A percentile compares a stretch with the other conserved stretches of the same genome.
Evolutionary conservation across 2,888 invertebrate species (phyloP).

Genomic region (Branchinecta sandiegonensis): DNA sequence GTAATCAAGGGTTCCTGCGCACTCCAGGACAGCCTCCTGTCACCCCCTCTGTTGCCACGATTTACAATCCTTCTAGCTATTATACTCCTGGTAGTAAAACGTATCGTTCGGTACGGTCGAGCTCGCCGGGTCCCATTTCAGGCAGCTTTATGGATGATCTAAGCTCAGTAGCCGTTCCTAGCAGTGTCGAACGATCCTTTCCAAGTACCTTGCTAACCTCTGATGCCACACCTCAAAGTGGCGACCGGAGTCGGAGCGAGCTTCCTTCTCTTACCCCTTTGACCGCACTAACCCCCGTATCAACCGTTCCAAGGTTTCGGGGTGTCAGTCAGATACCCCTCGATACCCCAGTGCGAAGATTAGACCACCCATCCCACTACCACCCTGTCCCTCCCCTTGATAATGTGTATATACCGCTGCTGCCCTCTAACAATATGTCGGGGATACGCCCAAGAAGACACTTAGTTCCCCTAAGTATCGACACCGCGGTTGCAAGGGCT

Average conservation of each 20-base stretch:
- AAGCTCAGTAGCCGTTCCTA: conserved; percentile 67
- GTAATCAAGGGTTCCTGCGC: conserved; percentile 24
- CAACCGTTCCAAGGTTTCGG: conserved; percentile 25
- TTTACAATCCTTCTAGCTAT: conserved; percentile 32
- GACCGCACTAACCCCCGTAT: conserved; percentile 28
- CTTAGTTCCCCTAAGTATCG: background rate
- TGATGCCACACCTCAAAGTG: conserved; percentile 9
- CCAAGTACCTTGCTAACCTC: conserved; percentile 40
- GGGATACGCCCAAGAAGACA: conserved; percentile 29
- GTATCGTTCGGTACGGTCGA: conserved; percentile 37
- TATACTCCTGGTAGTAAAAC: conserved; percentile 15
- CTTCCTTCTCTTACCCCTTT: conserved; percentile 42
- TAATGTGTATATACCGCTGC: conserved; percentile 26
- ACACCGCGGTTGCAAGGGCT: background rate
- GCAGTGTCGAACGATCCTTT: conserved; percentile 57
- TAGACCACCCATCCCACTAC: conserved; percentile 20
- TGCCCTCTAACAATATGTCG: conserved; percentile 26
- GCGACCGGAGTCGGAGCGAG: conserved; percentile 45
- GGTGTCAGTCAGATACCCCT: conserved; percentile 24
- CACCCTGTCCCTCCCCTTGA: conserved; percentile 21
- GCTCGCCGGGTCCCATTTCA: conserved; percentile 50
- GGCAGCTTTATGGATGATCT: conserved; percentile 43
- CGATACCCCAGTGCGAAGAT: conserved; percentile 18
- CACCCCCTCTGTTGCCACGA: conserved; percentile 37
- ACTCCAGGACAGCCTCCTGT: conserved; percentile 35